Conservation (phyloP, 2,888 invertebrate genomes). For the Chelonus formosanus region DNA sequence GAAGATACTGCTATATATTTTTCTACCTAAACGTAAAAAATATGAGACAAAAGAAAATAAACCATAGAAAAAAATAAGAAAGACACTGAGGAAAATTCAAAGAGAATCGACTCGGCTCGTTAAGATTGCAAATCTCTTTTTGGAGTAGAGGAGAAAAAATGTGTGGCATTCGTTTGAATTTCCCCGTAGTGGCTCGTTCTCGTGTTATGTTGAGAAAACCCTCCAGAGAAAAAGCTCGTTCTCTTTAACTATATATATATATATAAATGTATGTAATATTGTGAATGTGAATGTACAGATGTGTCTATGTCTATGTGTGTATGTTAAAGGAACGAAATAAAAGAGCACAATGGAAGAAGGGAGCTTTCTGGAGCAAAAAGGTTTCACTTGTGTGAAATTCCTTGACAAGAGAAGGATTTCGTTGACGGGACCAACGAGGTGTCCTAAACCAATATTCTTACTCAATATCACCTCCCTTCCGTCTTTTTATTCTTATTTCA, state of each 20-base stretch:
- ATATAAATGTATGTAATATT: conserved; percentile 1
- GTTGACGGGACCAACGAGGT: conserved; percentile 39
- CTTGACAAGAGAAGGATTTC: conserved; percentile 34
- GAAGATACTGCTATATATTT: too few relatives aligned
- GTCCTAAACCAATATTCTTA: conserved; percentile 47
- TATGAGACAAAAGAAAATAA: too few relatives aligned
- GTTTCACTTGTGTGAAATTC: conserved; percentile 42
- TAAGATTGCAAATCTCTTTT: too few relatives aligned
- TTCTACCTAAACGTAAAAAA: too few relatives aligned
- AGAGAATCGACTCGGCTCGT: too few relatives aligned
- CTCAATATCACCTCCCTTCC: conserved; percentile 33
- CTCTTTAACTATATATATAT: conserved; percentile 4
- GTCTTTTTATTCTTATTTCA: conserved; percentile 10
- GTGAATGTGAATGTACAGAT: background rate
- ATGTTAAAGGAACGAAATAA: conserved; percentile 18
- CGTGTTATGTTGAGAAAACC: background rate
- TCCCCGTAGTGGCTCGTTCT: too few relatives aligned
- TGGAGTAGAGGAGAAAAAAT: too few relatives aligned
- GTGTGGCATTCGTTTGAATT: too few relatives aligned
- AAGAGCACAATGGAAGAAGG: conserved; percentile 33
- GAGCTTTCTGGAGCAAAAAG: conserved; percentile 37
- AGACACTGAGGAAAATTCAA: too few relatives aligned
- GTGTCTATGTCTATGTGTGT: background rate
- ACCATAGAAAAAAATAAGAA: too few relatives aligned
- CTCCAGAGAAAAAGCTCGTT: conserved; percentile 6